Evolutionary conservation across 30 jellyfish, hydroid and myxozoan genomes (phyloP), one percentile per base, ranked within the genome.

Genomic region (Turritopsis rubra): DNA sequence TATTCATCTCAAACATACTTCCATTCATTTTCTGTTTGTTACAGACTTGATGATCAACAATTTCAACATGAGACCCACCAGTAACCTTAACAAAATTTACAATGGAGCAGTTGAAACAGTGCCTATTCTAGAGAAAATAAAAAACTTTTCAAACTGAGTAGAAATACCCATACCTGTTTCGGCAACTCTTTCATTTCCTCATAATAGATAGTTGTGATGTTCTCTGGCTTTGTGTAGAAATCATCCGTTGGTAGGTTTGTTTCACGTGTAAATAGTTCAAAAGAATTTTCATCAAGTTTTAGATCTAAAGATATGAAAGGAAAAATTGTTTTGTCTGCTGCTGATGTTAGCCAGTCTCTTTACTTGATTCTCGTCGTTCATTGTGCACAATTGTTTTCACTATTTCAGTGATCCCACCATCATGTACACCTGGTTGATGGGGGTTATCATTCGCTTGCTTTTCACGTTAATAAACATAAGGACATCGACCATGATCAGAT

Each of bases 261-360:
- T 0, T 65, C 77, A 68, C 75, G 91, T 31, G 77, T 52, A 18
- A 85, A 75, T 21, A 85, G 91, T 54, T 85, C 84, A 70, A 85
- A 85, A 41, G 60, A 41, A 3, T 5, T 41, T 41, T 41, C 60
- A 41, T 41, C 60, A 41, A 41, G 60, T 41, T 41, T 41, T 41
- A 41, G 13, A 13, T 41, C 60, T 41, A 13, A 41, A 41, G 13
- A 41, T 13, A 41, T 41, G 60, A 41, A 41, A 3, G 60, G 60
- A 41, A 41, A 41, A 41, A 3, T 41, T 41, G 60, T 41, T 41
- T 41, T 41, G 60, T 41, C 60, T 41, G 60, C 13, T 13, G 5
- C 13, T 41, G 13, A 41, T 5, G 60, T 13, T 13, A 41, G 9
- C 60, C 60, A n/a, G n/a, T 41, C 13, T 41, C 5, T 41, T 3